Percentiles rank a stretch among this genome's conserved stretches.
These are phyloP conservation scores for Microctenopoma stevenorrisi DNA, from an alignment of 2,797 vertebrate genomes.

Conservation along the genomic window DNA sequence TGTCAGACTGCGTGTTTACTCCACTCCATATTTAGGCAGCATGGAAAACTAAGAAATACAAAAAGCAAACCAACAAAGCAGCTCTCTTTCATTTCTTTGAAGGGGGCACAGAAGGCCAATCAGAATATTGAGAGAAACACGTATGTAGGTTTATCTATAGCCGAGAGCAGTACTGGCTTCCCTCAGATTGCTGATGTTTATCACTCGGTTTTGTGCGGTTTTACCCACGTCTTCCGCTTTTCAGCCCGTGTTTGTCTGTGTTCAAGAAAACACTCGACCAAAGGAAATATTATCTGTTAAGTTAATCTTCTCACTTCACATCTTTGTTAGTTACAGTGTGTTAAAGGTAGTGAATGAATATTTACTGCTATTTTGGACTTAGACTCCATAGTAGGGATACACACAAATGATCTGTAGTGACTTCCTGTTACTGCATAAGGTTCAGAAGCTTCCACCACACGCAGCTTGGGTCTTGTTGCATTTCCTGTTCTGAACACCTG, in stretches of 20 bases:
- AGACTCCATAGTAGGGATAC: neutral
- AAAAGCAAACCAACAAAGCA: conserved; percentile 9
- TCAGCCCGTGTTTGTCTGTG: neutral
- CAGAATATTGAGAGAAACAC: neutral
- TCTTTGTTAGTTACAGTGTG: neutral
- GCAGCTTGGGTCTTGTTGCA: neutral
- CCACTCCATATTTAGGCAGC: neutral
- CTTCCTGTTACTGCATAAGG: neutral
- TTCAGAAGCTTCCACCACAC: neutral
- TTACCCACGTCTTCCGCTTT: conserved; percentile 36
- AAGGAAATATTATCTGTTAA: neutral
- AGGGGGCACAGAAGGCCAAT: neutral
- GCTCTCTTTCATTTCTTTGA: neutral
- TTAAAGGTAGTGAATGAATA: neutral
- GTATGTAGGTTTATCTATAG: neutral
- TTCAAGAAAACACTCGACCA: conserved; percentile 15
- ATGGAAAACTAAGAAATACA: conserved; percentile 18
- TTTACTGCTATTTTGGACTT: too few relatives aligned
- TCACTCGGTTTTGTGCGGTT: conserved; percentile 16
- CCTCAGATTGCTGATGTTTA: conserved; percentile 22
- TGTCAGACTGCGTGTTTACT: neutral
- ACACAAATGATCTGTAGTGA: neutral
- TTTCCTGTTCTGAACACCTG: conserved; percentile 13
- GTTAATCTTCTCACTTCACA: neutral
- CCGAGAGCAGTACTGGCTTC: neutral